Evolutionary conservation across 2,797 vertebrate genomes (phyloP).

Genomic region (Echiichthys vipera): DNA sequence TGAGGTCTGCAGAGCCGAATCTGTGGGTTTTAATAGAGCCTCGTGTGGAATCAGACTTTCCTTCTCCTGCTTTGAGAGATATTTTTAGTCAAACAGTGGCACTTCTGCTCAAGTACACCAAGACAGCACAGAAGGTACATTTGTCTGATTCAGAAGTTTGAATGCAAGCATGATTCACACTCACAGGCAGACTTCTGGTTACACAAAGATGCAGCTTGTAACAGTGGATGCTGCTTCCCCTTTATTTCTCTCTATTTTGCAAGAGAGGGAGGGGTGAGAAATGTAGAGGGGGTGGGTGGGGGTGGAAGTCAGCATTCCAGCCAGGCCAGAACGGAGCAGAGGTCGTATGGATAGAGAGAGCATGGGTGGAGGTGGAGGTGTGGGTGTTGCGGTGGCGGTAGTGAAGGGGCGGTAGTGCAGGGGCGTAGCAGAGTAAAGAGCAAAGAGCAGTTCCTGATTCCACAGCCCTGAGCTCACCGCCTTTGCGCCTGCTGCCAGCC

Average conservation of each 20-base stretch:
- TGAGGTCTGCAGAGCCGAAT: slow-evolving; percentile 63
- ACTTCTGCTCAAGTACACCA: slow-evolving; percentile 56
- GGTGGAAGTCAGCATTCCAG: slow-evolving; percentile 74
- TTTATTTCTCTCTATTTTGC: slow-evolving; percentile 42
- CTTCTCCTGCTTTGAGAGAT: slow-evolving; percentile 64
- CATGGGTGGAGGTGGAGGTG: slow-evolving; percentile 74
- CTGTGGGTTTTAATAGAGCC: slow-evolving; percentile 74
- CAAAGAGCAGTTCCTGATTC: slow-evolving; percentile 83
- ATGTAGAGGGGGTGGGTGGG: slow-evolving; percentile 42
- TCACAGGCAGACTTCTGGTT: slow-evolving; percentile 27
- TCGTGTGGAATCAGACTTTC: slow-evolving; percentile 71
- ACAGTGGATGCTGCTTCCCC: slow-evolving; percentile 29
- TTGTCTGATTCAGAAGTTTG: slow-evolving; percentile 35
- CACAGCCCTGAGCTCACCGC: slow-evolving; percentile 84
- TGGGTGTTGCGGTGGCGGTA: slow-evolving; percentile 75
- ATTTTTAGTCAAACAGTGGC: slow-evolving; percentile 67
- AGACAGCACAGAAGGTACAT: slow-evolving; percentile 45
- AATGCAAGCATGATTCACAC: slow-evolving; percentile 33
- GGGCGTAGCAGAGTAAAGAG: slow-evolving; percentile 78
- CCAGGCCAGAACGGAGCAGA: slow-evolving; percentile 67
- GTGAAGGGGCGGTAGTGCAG: slow-evolving; percentile 71
- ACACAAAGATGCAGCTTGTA: slow-evolving; percentile 36
- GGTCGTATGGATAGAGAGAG: slow-evolving; percentile 51
- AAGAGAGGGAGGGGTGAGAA: slow-evolving; percentile 52
- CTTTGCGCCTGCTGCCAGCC: slow-evolving; percentile 76